Percentiles rank a stretch among this genome's conserved stretches.
These are phyloP conservation scores for Charaxes varanes DNA, from an alignment of 1,140 invertebrate species.

Conservation along the genomic window DNA sequence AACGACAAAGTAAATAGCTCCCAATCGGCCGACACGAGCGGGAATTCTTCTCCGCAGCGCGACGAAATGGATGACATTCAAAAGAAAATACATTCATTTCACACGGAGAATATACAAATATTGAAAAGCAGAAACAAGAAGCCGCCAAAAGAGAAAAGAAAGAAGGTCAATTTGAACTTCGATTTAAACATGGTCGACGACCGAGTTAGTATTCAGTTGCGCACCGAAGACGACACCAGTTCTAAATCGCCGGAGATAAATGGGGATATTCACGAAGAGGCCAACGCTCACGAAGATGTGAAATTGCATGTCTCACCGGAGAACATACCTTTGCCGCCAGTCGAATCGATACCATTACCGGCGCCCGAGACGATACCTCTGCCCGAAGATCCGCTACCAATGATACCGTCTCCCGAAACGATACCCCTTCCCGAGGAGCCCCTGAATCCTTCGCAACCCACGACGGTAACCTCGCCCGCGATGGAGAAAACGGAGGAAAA, in stretches of 20 bases:
- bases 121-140: conserved; percentile 77
- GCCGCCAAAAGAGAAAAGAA: conserved; percentile 69
- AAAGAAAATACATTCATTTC: conserved; percentile 76
- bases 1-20: conserved; percentile 56
- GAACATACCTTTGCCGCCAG: conserved; percentile 59
- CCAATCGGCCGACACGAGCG: conserved; percentile 67
- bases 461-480: conserved; percentile 8
- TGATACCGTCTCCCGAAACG: conserved; percentile 43
- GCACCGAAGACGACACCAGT: conserved; percentile 48
- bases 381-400: conserved; percentile 51
- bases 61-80: conserved; percentile 77
- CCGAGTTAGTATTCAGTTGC: conserved; percentile 68
- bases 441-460: conserved; percentile 27
- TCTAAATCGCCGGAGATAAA: conserved; percentile 44
- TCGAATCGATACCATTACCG: conserved; percentile 51
- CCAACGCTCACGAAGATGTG: conserved; percentile 36
- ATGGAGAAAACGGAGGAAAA: conserved; percentile 28
- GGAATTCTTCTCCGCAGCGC: conserved; percentile 65
- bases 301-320: conserved; percentile 50
- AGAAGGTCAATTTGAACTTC: conserved; percentile 72
- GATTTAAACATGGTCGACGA: conserved; percentile 72
- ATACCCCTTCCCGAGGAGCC: conserved; percentile 56
- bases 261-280: conserved; percentile 51
- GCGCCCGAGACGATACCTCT: conserved; percentile 55
- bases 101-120: conserved; percentile 76